phyloP scores from a whole-genome alignment of 1,140 invertebrate genomes.

The Trichonephila clavata region DNA sequence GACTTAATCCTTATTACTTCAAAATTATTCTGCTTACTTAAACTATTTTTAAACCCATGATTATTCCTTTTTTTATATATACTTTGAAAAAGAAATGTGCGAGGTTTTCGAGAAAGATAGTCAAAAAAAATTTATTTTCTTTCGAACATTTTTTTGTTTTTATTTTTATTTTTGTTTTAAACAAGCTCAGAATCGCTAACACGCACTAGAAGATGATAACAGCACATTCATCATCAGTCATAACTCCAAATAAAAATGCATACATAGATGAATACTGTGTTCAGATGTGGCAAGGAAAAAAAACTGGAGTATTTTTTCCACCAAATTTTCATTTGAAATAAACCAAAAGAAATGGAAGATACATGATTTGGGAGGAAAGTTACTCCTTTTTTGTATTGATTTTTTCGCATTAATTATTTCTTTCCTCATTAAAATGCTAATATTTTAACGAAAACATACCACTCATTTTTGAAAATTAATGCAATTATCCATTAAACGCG shows the following conservation, averaged over 20 bases:
- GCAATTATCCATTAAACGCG: neutral
- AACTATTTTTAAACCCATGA: neutral
- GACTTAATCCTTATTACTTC: conserved; percentile 32
- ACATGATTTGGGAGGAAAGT: conserved; percentile 28
- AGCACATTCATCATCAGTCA: neutral
- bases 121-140: neutral
- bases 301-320: neutral
- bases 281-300: neutral
- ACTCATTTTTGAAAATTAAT: neutral
- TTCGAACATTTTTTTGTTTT: neutral
- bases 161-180: neutral
- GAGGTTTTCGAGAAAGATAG: neutral
- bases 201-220: neutral
- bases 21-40: conserved; percentile 6
- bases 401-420: conserved; percentile 12
- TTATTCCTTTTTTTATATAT: neutral
- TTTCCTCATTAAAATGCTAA: conserved; percentile 18
- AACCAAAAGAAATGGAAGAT: neutral
- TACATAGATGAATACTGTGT: neutral
- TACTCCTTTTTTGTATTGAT: neutral
- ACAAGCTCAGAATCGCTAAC: neutral
- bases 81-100: neutral
- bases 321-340: neutral
- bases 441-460: conserved; percentile 12
- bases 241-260: neutral